Percentiles rank a stretch among this genome's conserved stretches.
Evolutionary conservation across 2,888 invertebrate genomes (phyloP).

Genomic region (Drosophila longiperda): DNA sequence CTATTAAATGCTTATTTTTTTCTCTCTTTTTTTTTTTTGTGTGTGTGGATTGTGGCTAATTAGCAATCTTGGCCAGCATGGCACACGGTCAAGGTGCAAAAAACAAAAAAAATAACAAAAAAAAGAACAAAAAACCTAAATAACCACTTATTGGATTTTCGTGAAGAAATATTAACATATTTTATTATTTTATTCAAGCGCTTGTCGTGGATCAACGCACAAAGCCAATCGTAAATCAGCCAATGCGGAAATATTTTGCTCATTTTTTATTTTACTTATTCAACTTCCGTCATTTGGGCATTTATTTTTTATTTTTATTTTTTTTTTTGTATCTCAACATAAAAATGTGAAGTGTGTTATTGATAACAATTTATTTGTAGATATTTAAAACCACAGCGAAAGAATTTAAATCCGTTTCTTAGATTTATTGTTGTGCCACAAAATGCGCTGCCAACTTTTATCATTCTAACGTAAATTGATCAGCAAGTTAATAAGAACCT

Average conservation of each 20-base stretch:
- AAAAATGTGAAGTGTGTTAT: background rate
- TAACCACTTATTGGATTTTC: background rate
- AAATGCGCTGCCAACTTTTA: slow-evolving; percentile 32
- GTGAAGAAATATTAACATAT: slow-evolving; percentile 23
- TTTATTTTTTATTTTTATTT: background rate
- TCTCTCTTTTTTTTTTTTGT: background rate
- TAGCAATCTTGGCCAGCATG: slow-evolving; percentile 32
- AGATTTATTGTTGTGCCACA: slow-evolving; percentile 4
- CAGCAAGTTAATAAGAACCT: background rate
- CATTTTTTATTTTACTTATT: background rate
- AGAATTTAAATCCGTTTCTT: slow-evolving; percentile 1
- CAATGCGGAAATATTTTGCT: slow-evolving; percentile 40
- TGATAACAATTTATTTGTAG: background rate
- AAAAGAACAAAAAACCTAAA: slow-evolving; percentile 2
- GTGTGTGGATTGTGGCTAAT: slow-evolving; percentile 36
- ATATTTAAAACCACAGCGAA: slow-evolving; percentile 6
- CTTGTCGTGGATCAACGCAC: slow-evolving; percentile 5
- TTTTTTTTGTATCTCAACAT: background rate
- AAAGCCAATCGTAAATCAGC: slow-evolving; percentile 30
- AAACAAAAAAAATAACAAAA: slow-evolving; percentile 1
- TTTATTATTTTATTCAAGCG: slow-evolving; percentile 10
- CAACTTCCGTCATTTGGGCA: slow-evolving; percentile 18
- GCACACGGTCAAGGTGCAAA: slow-evolving; percentile 47
- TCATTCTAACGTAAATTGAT: slow-evolving; percentile 38
- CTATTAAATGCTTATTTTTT: background rate